A percentile compares a stretch with the other conserved stretches of the same genome.
These are phyloP conservation scores for Sandelia bainsii DNA, from an alignment of 2,797 vertebrate genomes.

Conservation along the genomic window DNA sequence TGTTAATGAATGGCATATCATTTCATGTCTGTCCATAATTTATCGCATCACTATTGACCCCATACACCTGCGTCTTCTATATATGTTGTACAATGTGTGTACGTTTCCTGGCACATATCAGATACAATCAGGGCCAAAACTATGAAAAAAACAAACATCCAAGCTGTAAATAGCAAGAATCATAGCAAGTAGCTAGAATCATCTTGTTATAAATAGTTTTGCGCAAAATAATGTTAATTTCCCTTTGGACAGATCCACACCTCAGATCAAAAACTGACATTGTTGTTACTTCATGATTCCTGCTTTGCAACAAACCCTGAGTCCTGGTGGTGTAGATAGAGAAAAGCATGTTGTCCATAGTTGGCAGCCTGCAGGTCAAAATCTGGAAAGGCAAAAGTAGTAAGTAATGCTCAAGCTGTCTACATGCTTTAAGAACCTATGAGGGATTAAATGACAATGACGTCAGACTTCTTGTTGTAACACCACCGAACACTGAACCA, in stretches of 20 bases:
- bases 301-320: conserved; percentile 41
- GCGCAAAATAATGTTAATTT: conserved; percentile 2
- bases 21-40: conserved; percentile 54
- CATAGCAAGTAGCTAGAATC: conserved; percentile 4
- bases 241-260: conserved; percentile 24
- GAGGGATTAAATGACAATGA: conserved; percentile 46
- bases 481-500: conserved; percentile 31
- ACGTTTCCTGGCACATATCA: conserved; percentile 19
- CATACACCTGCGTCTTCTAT: conserved; percentile 1
- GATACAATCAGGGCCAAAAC: conserved; percentile 13
- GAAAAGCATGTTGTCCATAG: conserved; percentile 11
- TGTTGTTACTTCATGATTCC: conserved; percentile 63
- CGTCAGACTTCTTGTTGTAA: conserved; percentile 41
- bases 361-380: conserved; percentile 29
- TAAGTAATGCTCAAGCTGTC: conserved; percentile 25
- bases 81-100: conserved; percentile 25
- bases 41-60: conserved; percentile 14
- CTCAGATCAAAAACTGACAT: conserved; percentile 39
- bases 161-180: conserved; percentile 18
- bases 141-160: neutral
- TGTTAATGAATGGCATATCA: conserved; percentile 48
- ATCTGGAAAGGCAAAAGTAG: conserved; percentile 18
- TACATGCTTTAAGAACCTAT: conserved; percentile 19
- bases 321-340: conserved; percentile 22
- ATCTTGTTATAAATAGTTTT: conserved; percentile 24